Evolutionary conservation across 2,113 vertebrate species (phyloP), one percentile per base, ranked within the genome.

Genomic region (Perca flavescens): DNA sequence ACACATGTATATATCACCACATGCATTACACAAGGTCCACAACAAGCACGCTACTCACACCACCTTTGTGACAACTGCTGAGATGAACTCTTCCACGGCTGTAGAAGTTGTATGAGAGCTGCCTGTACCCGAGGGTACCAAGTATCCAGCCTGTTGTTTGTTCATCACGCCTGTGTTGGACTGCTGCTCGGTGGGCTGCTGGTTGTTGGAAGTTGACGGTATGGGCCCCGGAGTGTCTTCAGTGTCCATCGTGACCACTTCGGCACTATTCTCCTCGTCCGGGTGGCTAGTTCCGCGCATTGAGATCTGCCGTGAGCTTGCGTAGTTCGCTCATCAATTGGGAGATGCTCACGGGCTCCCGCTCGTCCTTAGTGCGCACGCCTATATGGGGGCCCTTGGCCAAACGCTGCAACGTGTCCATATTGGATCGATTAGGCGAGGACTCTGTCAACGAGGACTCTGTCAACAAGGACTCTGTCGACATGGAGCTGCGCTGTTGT

Each of bases 61-160:
- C 31, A 34, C 31, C 31, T 43, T 43, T 43, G 40, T 10, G 2
- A 43, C 40, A 43, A 43, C 10, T 0, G 40, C 40, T 43, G 40
- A 43, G 40, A 43, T 43, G 3, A 43, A 43, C 40, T 43, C 40
- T 43, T 3, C 40, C 2, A 43, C 40, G 0, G 40, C 10, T 11
- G 40, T 43, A 43, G 40, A 43, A 11, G 10, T 43, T 43, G 40
- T 43, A 43, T 8, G 40, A 43, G 10, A 43, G 40, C 14, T 25
- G n/a, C n/a, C 3, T 11, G 7, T 43, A 10, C 16, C 40, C 70
- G 40, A 7, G 21, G 72, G 40, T 21, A 19, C 40, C 2, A 14
- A 17, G 58, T 63, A 74, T 65, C 62, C 74, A 0, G 74, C 62
- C 19, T 66, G 61, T 14, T 77, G 74, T 31, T 77, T 77, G 15